Base-by-base conservation (phyloP, 2,888 invertebrate genomes). In the Mechanitis messenoides region DNA sequence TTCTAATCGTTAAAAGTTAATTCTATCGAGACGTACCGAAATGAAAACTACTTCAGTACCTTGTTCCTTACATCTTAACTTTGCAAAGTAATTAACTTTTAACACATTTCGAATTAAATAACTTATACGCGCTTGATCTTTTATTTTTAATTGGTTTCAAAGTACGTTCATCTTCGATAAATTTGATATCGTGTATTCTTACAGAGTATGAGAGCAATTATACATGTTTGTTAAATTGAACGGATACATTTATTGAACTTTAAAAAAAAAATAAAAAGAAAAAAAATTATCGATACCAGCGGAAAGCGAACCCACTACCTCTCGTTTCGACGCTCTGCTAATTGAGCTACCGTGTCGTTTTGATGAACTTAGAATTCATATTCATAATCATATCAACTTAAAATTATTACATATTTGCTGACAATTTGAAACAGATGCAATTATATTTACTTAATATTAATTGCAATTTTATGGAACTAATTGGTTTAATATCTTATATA, bases 401-500 rank as follows among this genome's bases (percentile, higher is more conserved):
- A 20, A 0, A 20, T 20, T 20, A 20, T n/a, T n/a, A n/a, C n/a
- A n/a, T n/a, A n/a, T 20, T 20, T 20, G 20, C 20, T 35, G 6
- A 35, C 6, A 35, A 35, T 35, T 3, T 35, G 3, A 35, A 3
- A 35, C 3, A 1, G 3, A 35, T 35, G 6, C 31, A 50, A 63
- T 63, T 60, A 60, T 63, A 53, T 63, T 60, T 55, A 58, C 33
- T 60, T 54, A 42, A 63, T 56, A 33, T 56, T 64, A 59, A 68
- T 64, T 63, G 60, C 62, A 63, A 63, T 63, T 69, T 62, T 63
- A 59, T 61, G 59, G 55, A 61, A 67, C 57, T 71, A 83, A 84
- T 82, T 79, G 77, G 79, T 80, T 81, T 81, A 78, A 73, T 74
- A 73, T 78, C 74, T 78, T 76, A 77, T 79, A 81, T 80, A 80